Evolutionary conservation across 1,140 invertebrate genomes (phyloP).

Genomic region (Spodoptera frugiperda): DNA sequence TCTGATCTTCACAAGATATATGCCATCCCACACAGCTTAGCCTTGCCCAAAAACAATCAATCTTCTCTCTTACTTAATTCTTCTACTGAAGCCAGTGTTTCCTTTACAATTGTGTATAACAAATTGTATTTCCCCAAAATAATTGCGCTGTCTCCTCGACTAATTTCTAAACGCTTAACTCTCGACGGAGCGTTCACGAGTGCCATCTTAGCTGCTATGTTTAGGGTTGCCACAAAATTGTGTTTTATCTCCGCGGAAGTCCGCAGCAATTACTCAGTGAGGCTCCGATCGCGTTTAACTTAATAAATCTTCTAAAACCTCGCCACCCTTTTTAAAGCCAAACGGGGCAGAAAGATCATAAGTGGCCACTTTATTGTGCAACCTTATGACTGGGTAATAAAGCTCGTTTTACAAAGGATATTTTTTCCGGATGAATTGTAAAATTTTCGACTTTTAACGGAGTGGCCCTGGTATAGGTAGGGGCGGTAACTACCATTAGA

Average conservation of each 20-base stretch:
- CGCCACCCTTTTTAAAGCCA: constrained; percentile 24
- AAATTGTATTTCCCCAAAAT: not conserved
- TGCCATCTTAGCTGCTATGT: constrained; percentile 4
- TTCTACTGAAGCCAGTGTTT: too few species aligned
- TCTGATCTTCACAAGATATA: too few species aligned
- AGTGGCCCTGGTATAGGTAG: not conserved
- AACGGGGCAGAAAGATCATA: constrained; percentile 17
- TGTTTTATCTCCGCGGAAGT: constrained; percentile 42
- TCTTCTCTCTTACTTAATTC: too few species aligned
- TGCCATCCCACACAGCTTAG: too few species aligned
- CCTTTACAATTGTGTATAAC: too few species aligned
- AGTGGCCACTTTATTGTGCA: not conserved
- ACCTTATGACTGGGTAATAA: constrained; percentile 5
- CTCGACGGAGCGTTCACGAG: not conserved
- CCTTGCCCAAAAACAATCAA: not conserved
- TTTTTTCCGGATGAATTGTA: not conserved
- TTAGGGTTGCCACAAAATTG: constrained; percentile 24
- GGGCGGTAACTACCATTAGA: not conserved
- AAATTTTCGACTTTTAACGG: not conserved
- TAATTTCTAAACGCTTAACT: not conserved
- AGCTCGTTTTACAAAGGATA: not conserved
- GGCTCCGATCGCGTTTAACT: constrained; percentile 42
- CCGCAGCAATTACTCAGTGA: constrained; percentile 51
- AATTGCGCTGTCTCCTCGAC: not conserved
- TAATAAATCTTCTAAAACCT: constrained; percentile 50